These are phyloP conservation scores for Tholera decimalis DNA, from an alignment of 2,888 invertebrate species.

Conservation along the genomic window DNA sequence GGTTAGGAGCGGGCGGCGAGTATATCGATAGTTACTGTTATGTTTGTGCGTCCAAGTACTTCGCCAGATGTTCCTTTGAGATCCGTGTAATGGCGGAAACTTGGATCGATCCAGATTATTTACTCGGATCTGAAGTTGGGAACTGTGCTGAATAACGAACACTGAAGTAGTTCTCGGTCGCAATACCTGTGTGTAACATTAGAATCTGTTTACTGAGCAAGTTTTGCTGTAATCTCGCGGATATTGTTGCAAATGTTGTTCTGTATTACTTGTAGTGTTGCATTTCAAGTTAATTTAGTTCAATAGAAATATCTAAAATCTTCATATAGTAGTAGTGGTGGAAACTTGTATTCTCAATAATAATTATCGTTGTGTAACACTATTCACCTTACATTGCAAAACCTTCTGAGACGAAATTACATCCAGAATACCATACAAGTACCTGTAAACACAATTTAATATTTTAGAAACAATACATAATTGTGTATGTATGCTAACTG, in stretches of 20 bases:
- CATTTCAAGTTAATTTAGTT: conserved; percentile 19
- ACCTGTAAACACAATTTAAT: not conserved
- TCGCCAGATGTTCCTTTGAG: conserved; percentile 59
- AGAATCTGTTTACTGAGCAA: conserved; percentile 41
- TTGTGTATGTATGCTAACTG: too few species aligned
- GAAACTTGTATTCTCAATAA: not conserved
- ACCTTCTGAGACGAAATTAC: conserved; percentile 1
- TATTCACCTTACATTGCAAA: not conserved
- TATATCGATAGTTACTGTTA: conserved; percentile 60
- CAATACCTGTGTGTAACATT: conserved; percentile 36
- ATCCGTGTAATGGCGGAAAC: conserved; percentile 47
- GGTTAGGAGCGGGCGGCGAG: conserved; percentile 32
- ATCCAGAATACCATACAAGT: conserved; percentile 2
- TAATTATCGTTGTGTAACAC: conserved; percentile 4
- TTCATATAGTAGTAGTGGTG: not conserved
- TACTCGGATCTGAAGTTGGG: conserved; percentile 42
- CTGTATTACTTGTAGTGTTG: conserved; percentile 20
- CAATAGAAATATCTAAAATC: conserved; percentile 21
- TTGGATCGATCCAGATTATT: conserved; percentile 56
- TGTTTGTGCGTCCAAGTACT: conserved; percentile 53
- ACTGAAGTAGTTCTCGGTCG: conserved; percentile 23
- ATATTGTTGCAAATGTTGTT: conserved; percentile 13
- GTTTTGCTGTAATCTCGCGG: conserved; percentile 23
- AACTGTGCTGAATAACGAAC: conserved; percentile 37
- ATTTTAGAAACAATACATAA: too few species aligned